These are phyloP conservation scores for Miltochrista miniata DNA, from an alignment of 2,888 invertebrate species.

Conservation along the genomic window DNA sequence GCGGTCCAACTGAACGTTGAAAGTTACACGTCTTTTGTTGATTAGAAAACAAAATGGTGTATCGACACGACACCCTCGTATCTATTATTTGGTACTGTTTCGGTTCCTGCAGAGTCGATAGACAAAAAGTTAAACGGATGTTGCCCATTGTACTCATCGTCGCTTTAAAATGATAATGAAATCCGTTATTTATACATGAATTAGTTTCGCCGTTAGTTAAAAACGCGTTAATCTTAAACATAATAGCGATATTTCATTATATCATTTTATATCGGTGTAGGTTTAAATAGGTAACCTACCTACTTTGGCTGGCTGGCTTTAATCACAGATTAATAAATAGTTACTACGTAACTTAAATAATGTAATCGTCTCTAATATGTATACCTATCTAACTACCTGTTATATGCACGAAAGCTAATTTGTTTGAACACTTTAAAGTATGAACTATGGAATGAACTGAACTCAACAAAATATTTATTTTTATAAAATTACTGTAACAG, in stretches of 20 bases:
- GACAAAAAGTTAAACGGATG: slow-evolving; percentile 72
- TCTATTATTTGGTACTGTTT: slow-evolving; percentile 69
- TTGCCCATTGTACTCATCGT: slow-evolving; percentile 55
- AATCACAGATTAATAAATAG: background rate
- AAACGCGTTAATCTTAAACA: slow-evolving; percentile 2
- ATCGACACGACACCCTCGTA: slow-evolving; percentile 82
- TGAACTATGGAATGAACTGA: no score
- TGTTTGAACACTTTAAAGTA: no score
- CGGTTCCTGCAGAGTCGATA: slow-evolving; percentile 64
- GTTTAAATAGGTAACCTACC: no score
- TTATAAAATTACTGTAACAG: no score
- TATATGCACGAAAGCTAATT: no score
- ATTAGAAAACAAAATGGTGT: slow-evolving; percentile 75
- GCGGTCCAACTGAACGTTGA: slow-evolving; percentile 62
- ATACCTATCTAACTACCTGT: no score
- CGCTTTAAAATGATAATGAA: slow-evolving; percentile 63
- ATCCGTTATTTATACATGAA: slow-evolving; percentile 63
- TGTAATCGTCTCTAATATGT: background rate
- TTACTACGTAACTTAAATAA: background rate
- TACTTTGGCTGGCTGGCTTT: no score
- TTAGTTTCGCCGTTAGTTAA: slow-evolving; percentile 23
- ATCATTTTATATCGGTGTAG: no score
- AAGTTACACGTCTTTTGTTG: slow-evolving; percentile 58
- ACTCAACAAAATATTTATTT: no score
- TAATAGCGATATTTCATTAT: background rate